These are phyloP conservation scores for Cariama cristata DNA, from an alignment of 2,113 vertebrate species.

Conservation along the genomic window DNA sequence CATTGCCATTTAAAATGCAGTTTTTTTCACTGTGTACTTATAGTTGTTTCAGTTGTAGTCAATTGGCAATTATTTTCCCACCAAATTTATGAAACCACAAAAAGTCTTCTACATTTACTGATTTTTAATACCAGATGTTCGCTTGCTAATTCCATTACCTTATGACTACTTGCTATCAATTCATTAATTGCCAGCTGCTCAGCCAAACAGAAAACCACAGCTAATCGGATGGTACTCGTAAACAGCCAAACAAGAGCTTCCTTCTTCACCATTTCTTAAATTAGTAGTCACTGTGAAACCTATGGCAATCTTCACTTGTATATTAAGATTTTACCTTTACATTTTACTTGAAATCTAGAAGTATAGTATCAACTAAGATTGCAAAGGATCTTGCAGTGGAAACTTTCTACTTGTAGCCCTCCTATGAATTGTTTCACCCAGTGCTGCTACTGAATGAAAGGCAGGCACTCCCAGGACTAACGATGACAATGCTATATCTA, in stretches of 20 bases:
- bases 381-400: neutral
- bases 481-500: conserved; percentile 15
- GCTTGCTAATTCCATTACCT: conserved; percentile 71
- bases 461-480: conserved; percentile 25
- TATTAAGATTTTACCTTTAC: neutral
- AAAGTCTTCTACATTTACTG: conserved; percentile 44
- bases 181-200: conserved; percentile 80
- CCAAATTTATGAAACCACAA: conserved; percentile 64
- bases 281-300: conserved; percentile 21
- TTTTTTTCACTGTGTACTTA: neutral
- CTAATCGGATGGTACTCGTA: conserved; percentile 65
- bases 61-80: conserved; percentile 45
- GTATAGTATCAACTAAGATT: neutral
- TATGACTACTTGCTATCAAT: conserved; percentile 76
- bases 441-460: neutral
- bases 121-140: conserved; percentile 80
- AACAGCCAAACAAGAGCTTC: conserved; percentile 59
- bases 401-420: neutral
- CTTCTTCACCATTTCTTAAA: conserved; percentile 45
- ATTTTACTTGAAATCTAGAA: neutral
- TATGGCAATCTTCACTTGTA: neutral
- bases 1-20: neutral
- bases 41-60: neutral
- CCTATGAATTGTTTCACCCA: neutral
- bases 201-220: conserved; percentile 62